Evolutionary conservation across 2,888 invertebrate species (phyloP).

Genomic region (Tetragonula carbonaria): DNA sequence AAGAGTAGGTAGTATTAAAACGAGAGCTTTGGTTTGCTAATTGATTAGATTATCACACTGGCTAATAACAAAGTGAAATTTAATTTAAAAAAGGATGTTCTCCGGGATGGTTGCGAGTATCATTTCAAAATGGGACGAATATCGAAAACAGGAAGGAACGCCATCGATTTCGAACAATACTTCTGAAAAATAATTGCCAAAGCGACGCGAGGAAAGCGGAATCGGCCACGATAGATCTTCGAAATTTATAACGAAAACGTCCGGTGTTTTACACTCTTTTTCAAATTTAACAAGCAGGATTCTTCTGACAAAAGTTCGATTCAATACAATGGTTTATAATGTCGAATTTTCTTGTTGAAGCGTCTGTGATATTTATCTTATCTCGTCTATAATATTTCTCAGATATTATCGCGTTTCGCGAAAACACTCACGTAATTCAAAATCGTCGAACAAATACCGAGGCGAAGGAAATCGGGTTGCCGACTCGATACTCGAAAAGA

Average conservation of each 20-base stretch:
- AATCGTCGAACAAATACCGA: too few relatives aligned
- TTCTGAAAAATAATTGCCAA: constrained; percentile 2
- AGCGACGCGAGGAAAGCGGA: neutral
- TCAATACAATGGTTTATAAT: neutral
- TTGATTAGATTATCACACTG: neutral
- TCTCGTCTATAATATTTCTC: too few relatives aligned
- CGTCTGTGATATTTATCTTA: too few relatives aligned
- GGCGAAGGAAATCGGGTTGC: too few relatives aligned
- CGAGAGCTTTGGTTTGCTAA: neutral
- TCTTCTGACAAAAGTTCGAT: neutral
- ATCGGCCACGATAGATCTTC: neutral
- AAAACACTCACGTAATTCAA: too few relatives aligned
- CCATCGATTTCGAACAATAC: neutral
- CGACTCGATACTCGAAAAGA: neutral
- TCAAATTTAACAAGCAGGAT: neutral
- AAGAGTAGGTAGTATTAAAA: neutral
- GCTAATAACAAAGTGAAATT: neutral
- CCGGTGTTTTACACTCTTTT: neutral
- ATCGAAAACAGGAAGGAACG: neutral
- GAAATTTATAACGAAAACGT: too few relatives aligned
- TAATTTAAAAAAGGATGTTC: neutral
- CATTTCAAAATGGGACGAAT: neutral
- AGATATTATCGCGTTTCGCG: too few relatives aligned
- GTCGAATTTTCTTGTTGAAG: too few relatives aligned
- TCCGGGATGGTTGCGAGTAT: neutral